Evolutionary conservation across 2,113 vertebrate genomes (phyloP), one percentile per base, ranked within the genome.

Genomic region (Sylvicapra grimmia): DNA sequence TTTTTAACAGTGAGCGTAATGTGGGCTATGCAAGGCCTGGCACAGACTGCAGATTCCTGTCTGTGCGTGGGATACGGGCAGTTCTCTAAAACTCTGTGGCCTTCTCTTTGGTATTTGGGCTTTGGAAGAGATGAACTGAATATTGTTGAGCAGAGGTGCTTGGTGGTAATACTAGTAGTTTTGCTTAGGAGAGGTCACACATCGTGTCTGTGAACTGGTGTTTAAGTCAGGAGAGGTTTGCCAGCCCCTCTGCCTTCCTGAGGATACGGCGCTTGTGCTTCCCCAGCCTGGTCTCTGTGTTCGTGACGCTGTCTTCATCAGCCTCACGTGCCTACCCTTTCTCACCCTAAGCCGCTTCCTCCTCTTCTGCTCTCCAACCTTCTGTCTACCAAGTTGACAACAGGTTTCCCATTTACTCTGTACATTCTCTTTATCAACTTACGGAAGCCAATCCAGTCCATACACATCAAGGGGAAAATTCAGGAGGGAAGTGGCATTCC

Each of bases 321-420:
- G 53, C 23, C 13, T 83, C 49, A 13, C 1, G 1, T 8, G 40
- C 25, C 18, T 6, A 27, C 33, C 21, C 0, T 0, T 15, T 4
- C 19, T 59, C 19, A 21, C 10, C 1, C 19, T 23, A 14, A 61
- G 31, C 25, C 13, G 6, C 49, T 79, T 16, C 49, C 49, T 53
- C n/a, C 51, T 94, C 31, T 63, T 19, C 19, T 12, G 2, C 58
- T 61, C 0, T 16, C 36, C 49, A 54, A 1, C 10, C 5, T 92
- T 36, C 6, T 94, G 25, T n/a, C 72, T 83, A 5, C 8, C 15
- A 54, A 15, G 13, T 51, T 47, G 25, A 68, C 14, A 79, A 19
- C n/a, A 51, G 14, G 15, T 19, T 25, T 92, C 8, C 6, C 44
- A 13, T 89, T 93, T 86, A 12, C 25, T 65, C 12, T 54, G 2